Base-by-base conservation (phyloP, 2,888 invertebrate genomes). In the Odontocolon sp. region DNA sequence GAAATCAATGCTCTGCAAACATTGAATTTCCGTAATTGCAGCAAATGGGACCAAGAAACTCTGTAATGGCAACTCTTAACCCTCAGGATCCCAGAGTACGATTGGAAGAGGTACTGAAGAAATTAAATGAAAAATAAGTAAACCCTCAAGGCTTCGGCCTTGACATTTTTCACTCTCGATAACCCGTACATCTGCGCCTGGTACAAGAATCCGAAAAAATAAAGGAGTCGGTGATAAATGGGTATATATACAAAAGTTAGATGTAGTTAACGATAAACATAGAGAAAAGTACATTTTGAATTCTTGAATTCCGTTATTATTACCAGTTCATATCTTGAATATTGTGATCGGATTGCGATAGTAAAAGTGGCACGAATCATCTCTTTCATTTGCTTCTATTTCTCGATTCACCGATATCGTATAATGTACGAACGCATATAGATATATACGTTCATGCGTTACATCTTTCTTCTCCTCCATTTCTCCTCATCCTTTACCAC, bases 321-420 rank as follows among this genome's bases (percentile, higher is more conserved):
- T 31, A 28, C 8, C 8, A 45, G 1, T 33, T 31, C 28, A 2
- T 6, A 26, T 14, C 5, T 23, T 3, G 26, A 38, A 50, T 64
- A 21, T 1, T 33, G 26, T 66, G 69, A 78, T 76, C 76, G 76
- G 71, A 73, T 50, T 66, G 68, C 67, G 76, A 81, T 81, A 76
- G 69, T 38, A 56, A 67, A 72, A 74, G 72, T 69, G 77, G 33
- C 64, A 63, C 73, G 47, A 23, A 18, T 21, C 23, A 21, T 36
- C 40, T 63, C 28, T 21, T 26, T 54, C 16, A 4, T n/a, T 63
- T 11, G 11, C 38, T 69, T 56, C 61, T 21, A 47, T 45, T 21
- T 8, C 6, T 67, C 38, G 73, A 74, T 63, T 45, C 54, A 36
- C 45, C 61, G 45, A 61, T 68, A 69, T 61, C 52, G 45, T 23